A percentile compares a stretch with the other conserved stretches of the same genome.
Evolutionary conservation across 2,113 vertebrate genomes (phyloP).

Genomic region (Arenaria interpres): DNA sequence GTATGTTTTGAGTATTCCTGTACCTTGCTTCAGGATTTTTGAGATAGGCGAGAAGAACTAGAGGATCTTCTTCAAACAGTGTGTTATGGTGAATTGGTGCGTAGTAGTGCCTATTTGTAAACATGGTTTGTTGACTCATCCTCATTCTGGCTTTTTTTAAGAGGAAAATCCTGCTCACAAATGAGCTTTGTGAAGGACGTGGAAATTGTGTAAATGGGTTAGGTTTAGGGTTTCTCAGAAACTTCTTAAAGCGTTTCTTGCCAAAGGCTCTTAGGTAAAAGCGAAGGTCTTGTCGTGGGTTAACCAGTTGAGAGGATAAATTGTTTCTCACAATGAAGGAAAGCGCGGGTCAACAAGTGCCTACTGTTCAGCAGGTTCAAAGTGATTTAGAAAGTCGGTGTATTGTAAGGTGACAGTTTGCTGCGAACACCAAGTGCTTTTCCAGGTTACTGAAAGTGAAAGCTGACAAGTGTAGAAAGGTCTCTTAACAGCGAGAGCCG

Average conservation of each 20-base stretch:
- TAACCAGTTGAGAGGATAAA: background rate
- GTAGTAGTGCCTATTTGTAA: background rate
- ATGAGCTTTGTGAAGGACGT: background rate
- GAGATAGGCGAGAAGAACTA: background rate
- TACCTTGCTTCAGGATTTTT: background rate
- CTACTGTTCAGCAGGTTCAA: background rate
- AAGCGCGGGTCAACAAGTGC: background rate
- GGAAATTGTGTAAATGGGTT: background rate
- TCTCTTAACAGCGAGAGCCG: background rate
- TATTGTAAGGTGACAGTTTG: constrained; percentile 4
- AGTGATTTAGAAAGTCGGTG: background rate
- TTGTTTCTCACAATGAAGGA: background rate
- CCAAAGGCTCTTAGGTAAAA: background rate
- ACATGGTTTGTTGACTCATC: background rate
- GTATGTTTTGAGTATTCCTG: background rate
- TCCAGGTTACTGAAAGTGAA: background rate
- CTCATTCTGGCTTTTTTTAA: background rate
- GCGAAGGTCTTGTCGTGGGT: background rate
- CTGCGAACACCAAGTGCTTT: background rate
- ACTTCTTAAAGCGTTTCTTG: background rate
- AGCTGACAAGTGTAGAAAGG: background rate
- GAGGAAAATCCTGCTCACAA: background rate
- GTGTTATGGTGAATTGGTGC: background rate
- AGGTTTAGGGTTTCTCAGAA: background rate
- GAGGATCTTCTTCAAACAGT: background rate